Conservation (phyloP, 2,888 invertebrate species). For the Eupeodes luniger region DNA sequence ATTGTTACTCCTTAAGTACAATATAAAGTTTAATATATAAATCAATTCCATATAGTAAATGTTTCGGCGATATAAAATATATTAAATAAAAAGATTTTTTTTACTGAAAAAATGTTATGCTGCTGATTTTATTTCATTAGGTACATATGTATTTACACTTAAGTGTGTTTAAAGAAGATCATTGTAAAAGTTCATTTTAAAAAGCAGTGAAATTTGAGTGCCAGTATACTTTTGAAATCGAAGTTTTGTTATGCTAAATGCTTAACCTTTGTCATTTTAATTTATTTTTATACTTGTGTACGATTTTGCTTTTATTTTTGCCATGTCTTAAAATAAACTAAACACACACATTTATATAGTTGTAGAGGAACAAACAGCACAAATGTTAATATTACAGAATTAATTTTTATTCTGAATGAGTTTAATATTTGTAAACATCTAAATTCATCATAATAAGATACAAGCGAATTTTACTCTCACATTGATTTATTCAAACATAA, state of each 20-base stretch:
- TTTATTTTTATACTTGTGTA: conserved; percentile 16
- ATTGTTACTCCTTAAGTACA: conserved; percentile 46
- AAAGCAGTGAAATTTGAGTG: conserved; percentile 72
- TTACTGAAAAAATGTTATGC: conserved; percentile 28
- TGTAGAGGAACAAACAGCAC: conserved; percentile 69
- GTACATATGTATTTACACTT: conserved; percentile 34
- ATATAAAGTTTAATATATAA: conserved; percentile 59
- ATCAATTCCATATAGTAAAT: conserved; percentile 40
- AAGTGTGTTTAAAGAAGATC: conserved; percentile 45
- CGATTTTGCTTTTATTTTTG: conserved; percentile 36
- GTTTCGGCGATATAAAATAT: conserved; percentile 9
- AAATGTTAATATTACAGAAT: conserved; percentile 54
- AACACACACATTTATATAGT: conserved; percentile 33
- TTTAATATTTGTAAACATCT: conserved; percentile 44
- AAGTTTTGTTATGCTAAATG: conserved; percentile 29
- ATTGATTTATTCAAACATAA: conserved; percentile 49
- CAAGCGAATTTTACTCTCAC: conserved; percentile 60
- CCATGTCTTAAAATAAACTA: conserved; percentile 48
- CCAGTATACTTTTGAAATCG: conserved; percentile 59
- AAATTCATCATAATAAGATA: conserved; percentile 33
- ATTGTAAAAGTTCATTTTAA: conserved; percentile 19
- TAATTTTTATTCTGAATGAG: conserved; percentile 63
- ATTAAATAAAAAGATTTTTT: conserved; percentile 5
- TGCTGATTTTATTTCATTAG: conserved; percentile 25
- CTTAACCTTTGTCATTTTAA: conserved; percentile 14